Evolutionary conservation across 2,888 invertebrate genomes (phyloP).

Genomic region (Calephelis perditalis): DNA sequence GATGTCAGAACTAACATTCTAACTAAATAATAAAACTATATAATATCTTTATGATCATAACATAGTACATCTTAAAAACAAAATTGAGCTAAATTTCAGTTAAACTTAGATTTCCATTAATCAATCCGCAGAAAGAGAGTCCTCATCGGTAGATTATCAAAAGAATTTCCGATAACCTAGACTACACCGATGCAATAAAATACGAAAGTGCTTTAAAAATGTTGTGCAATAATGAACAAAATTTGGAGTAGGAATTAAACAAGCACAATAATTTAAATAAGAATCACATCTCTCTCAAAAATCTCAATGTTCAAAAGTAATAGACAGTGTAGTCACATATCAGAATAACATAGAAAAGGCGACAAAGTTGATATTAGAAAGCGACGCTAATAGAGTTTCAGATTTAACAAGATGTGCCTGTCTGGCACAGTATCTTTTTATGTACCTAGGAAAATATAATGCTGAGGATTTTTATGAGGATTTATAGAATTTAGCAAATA

Average conservation of each 20-base stretch:
- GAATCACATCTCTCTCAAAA: conserved; percentile 19
- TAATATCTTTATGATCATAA: conserved; percentile 7
- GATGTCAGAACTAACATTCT: background rate
- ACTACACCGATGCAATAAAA: conserved; percentile 29
- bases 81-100: conserved; percentile 4
- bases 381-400: background rate
- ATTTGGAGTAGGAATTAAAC: conserved; percentile 28
- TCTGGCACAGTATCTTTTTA: conserved; percentile 11
- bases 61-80: conserved; percentile 16
- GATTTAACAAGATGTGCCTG: conserved; percentile 11
- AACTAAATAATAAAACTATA: conserved; percentile 3
- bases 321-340: conserved; percentile 16
- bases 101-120: conserved; percentile 9
- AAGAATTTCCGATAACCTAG: conserved; percentile 29
- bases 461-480: conserved; percentile 18
- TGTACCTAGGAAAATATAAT: background rate
- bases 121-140: conserved; percentile 17
- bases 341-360: conserved; percentile 16
- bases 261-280: conserved; percentile 30
- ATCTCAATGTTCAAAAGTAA: conserved; percentile 12
- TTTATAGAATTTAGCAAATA: conserved; percentile 25
- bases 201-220: conserved; percentile 30
- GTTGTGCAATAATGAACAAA: conserved; percentile 27
- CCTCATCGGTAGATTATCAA: conserved; percentile 23
- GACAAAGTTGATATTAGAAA: background rate